Evolutionary conservation across 2,888 invertebrate genomes (phyloP).

Genomic region (Phorcus lineatus): DNA sequence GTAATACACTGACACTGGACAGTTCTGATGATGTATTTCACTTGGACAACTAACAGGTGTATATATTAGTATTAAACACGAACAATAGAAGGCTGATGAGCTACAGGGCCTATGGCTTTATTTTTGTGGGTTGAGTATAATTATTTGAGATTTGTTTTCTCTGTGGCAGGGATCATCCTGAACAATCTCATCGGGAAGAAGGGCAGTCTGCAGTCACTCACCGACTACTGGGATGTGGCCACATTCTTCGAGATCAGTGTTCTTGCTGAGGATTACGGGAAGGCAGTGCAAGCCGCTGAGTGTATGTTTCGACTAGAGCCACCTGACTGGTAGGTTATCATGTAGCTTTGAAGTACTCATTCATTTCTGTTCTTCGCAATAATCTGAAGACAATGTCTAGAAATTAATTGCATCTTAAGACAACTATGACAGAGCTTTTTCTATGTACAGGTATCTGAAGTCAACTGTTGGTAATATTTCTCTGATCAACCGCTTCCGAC

Average conservation of each 20-base stretch:
- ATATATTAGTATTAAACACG: no score
- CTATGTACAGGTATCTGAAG: conserved; percentile 85
- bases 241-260: conserved; percentile 99
- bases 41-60: no score
- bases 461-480: conserved; percentile 84
- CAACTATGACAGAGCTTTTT: no score
- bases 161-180: conserved; percentile 86
- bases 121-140: not conserved
- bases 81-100: no score
- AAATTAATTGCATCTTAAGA: no score
- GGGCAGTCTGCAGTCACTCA: conserved; percentile 92
- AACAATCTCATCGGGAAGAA: conserved; percentile 98
- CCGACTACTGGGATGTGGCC: conserved; percentile 99
- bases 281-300: conserved; percentile 94
- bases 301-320: conserved; percentile 79
- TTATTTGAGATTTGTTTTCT: not conserved
- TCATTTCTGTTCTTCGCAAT: not conserved
- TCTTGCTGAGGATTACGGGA: conserved; percentile 95
- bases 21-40: no score
- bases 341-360: no score
- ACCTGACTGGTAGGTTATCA: conserved; percentile 75
- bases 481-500: conserved; percentile 89
- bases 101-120: no score
- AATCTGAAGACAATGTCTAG: not conserved
- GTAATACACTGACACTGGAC: no score